Conservation (phyloP, 2,113 vertebrate genomes). For the Ciconia maguari region DNA sequence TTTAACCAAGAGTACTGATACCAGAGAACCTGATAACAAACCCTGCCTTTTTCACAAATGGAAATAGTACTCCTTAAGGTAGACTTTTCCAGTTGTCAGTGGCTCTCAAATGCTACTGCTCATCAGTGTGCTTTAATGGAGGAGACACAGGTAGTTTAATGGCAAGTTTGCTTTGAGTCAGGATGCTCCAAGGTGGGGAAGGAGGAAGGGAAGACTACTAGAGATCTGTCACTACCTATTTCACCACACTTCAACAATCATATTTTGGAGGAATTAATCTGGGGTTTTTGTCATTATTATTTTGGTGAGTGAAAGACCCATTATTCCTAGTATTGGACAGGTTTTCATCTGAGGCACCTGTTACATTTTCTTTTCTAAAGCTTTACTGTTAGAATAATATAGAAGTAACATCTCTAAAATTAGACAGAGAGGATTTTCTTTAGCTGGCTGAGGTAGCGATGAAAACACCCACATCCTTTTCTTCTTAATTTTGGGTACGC, state of each 20-base stretch:
- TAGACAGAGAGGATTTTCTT: not conserved
- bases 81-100: not conserved
- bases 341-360: not conserved
- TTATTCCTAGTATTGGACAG: not conserved
- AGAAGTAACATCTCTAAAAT: not conserved
- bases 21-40: not conserved
- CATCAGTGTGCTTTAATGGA: not conserved
- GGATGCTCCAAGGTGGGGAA: not conserved
- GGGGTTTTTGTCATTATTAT: not conserved
- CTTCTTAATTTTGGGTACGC: not conserved
- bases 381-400: not conserved
- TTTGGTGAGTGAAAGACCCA: not conserved
- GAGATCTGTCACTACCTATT: not conserved
- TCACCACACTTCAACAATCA: not conserved
- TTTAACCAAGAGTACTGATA: not conserved
- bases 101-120: not conserved
- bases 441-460: not conserved
- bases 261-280: not conserved
- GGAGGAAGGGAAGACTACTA: not conserved
- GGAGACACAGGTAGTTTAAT: not conserved
- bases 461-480: not conserved
- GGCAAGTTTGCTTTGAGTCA: not conserved
- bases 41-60: not conserved
- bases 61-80: not conserved
- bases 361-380: not conserved